Evolutionary conservation across 2,113 vertebrate species (phyloP).

Genomic region (Eulemur rufifrons): DNA sequence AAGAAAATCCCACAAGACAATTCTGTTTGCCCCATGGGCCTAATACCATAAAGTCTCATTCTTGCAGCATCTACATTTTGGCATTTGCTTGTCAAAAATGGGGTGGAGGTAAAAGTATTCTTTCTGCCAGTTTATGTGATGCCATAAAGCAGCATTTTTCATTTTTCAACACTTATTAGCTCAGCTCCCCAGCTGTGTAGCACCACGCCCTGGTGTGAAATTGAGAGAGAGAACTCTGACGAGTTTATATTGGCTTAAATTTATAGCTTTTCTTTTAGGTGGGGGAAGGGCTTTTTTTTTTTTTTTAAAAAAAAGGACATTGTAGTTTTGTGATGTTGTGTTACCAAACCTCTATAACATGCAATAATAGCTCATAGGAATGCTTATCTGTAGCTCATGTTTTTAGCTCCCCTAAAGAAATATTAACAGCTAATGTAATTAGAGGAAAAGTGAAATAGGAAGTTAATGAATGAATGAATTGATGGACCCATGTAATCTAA

Average conservation of each 20-base stretch:
- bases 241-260: slow-evolving; percentile 80
- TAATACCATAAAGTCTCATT: slow-evolving; percentile 34
- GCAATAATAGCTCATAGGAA: not conserved
- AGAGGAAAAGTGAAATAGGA: not conserved
- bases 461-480: not conserved
- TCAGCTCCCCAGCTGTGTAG: slow-evolving; percentile 82
- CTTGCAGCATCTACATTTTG: slow-evolving; percentile 64
- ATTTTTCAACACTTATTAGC: slow-evolving; percentile 84
- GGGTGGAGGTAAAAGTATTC: slow-evolving; percentile 64
- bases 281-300: slow-evolving; percentile 43
- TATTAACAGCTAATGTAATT: not conserved
- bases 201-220: slow-evolving; percentile 81
- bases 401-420: slow-evolving; percentile 53
- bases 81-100: slow-evolving; percentile 73
- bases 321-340: slow-evolving; percentile 65
- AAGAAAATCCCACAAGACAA: slow-evolving; percentile 13
- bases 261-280: slow-evolving; percentile 73
- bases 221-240: slow-evolving; percentile 75
- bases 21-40: slow-evolving; percentile 41
- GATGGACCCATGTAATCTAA: not conserved
- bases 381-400: not conserved
- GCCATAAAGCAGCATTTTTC: slow-evolving; percentile 77
- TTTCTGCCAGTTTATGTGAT: slow-evolving; percentile 78
- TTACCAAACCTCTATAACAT: not conserved
- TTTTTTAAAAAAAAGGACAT: slow-evolving; percentile 35